Evolutionary conservation across 2,888 invertebrate genomes (phyloP).

Genomic region (Halictus quadricinctus): DNA sequence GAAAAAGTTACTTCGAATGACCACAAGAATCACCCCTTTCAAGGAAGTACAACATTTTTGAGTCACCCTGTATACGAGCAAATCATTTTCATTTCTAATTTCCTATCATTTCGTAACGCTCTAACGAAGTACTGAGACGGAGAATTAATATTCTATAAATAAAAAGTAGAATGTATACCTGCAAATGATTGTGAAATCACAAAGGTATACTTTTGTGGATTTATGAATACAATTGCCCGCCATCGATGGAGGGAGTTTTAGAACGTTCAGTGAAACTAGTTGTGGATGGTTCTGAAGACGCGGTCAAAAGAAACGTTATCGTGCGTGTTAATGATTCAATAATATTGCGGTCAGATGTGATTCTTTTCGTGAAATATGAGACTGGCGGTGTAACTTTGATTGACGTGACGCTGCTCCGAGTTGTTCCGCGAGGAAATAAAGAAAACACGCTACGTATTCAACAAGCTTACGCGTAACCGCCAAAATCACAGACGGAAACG

Average conservation of each 20-base stretch:
- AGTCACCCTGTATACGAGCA: neutral
- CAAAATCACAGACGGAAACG: constrained; percentile 77
- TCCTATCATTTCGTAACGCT: neutral
- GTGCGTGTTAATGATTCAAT: constrained; percentile 52
- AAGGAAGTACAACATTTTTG: neutral
- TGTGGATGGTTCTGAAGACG: constrained; percentile 56
- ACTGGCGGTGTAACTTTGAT: constrained; percentile 22
- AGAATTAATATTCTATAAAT: neutral
- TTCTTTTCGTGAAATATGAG: constrained; percentile 50
- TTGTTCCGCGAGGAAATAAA: constrained; percentile 11
- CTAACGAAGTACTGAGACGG: neutral
- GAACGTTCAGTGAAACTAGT: constrained; percentile 53
- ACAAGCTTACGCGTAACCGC: constrained; percentile 73
- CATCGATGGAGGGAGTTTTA: constrained; percentile 34
- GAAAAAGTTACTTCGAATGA: neutral
- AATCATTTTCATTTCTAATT: neutral
- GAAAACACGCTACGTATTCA: constrained; percentile 36
- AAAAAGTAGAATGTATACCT: neutral
- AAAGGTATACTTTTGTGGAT: constrained; percentile 7
- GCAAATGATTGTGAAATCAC: neutral
- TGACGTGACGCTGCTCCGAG: constrained; percentile 1
- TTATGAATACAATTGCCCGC: constrained; percentile 33
- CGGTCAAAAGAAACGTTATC: constrained; percentile 53
- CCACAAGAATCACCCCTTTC: neutral
- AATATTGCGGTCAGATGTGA: constrained; percentile 36